Evolutionary conservation across 2,888 invertebrate genomes (phyloP), one percentile per base, ranked within the genome.

Genomic region (Neoascia interrupta): DNA sequence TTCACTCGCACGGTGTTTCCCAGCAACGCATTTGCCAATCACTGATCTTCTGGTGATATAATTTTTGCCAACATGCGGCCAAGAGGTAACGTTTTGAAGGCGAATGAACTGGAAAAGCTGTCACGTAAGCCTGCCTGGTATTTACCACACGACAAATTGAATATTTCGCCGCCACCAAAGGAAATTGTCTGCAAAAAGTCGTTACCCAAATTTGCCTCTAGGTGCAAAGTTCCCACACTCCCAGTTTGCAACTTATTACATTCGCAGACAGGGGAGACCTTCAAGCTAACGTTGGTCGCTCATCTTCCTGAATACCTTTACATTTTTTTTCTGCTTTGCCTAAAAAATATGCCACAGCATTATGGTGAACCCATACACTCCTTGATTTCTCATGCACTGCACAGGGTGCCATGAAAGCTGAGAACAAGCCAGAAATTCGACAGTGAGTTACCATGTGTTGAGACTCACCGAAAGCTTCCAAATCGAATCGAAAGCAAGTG

Each of bases 181-280:
- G 5, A 49, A 56, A 31, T 13, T 26, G 23, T 21, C 19, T 18
- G 23, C 18, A 8, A 34, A 47, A 54, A 68, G 39, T 63, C 61
- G 36, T 56, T 56, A 69, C 43, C 56, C n/a, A 51, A 70, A 58
- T 45, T 36, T 34, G 51, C 31, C 21, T 56, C 10, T 54, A 26
- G 13, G 45, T 64, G 63, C 68, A 61, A 41, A 49, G 43, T 64
- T 76, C 70, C 64, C 70, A 70, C 70, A 75, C 63, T 69, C 63
- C 51, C 61, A 74, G 21, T 19, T 31, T 41, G 31, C 39, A 36
- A 45, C 19, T 26, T 18, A 47, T 54, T 49, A 31, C 69, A 69
- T 56, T 69, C 54, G 36, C 54, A 75, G 51, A 54, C 37, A n/a
- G n/a, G 5, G 31, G 18, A 69, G 61, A 69, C 51, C 75, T 69